Evolutionary conservation across 2,888 invertebrate genomes (phyloP).

Genomic region (Peribatodes rhomboidaria): DNA sequence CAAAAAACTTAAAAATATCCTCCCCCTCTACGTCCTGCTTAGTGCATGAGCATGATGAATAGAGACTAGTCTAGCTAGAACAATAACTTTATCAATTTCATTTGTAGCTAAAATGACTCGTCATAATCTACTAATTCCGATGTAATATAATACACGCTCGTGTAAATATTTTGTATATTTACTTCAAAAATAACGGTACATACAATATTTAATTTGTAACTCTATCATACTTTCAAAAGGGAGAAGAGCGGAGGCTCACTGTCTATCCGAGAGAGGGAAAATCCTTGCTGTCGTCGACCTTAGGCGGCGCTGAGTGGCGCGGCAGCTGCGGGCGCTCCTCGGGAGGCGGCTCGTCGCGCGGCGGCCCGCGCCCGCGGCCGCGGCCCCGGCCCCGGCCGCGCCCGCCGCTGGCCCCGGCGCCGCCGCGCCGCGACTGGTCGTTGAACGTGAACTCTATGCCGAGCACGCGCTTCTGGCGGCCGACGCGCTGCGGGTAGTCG

Average conservation of each 20-base stretch:
- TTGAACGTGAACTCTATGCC: constrained; percentile 96
- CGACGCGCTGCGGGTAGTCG: constrained; percentile 94
- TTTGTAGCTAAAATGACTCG: constrained; percentile 56
- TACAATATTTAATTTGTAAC: constrained; percentile 85
- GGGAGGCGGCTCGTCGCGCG: constrained; percentile 67
- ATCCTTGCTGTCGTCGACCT: constrained; percentile 98
- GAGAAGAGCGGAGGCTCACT: constrained; percentile 77
- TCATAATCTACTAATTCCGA: constrained; percentile 51
- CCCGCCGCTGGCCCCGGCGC: constrained; percentile 88
- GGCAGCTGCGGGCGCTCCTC: constrained; percentile 73
- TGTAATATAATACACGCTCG: constrained; percentile 83
- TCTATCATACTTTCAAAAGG: constrained; percentile 80
- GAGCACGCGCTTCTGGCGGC: constrained; percentile 93
- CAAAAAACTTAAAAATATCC: constrained; percentile 78
- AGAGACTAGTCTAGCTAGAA: constrained; percentile 53
- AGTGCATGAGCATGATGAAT: constrained; percentile 60
- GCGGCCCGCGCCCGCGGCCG: constrained; percentile 66
- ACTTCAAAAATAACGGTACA: constrained; percentile 87
- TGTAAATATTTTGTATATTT: constrained; percentile 87
- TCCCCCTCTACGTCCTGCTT: constrained; percentile 71
- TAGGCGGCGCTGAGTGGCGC: constrained; percentile 88
- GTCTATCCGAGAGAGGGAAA: constrained; percentile 96
- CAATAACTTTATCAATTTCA: constrained; percentile 48
- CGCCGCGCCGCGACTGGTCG: constrained; percentile 91
- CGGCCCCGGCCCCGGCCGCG: constrained; percentile 86